Base-by-base conservation (phyloP, 2,113 vertebrate species). In the Strigops habroptila region DNA sequence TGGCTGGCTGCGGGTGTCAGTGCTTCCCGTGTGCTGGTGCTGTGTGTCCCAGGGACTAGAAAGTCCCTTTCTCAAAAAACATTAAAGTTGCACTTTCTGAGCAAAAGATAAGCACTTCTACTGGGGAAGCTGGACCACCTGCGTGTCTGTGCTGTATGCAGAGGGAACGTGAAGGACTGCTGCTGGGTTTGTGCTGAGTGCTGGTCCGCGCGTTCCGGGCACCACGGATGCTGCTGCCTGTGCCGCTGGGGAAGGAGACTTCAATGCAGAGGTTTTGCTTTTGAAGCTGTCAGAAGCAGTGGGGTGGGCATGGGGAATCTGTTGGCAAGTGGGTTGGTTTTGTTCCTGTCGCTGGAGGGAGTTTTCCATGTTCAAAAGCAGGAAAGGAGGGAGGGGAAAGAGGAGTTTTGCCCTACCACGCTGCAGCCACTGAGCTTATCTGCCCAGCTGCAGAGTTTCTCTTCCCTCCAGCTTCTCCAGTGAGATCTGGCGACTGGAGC, bases 201-300 rank as follows among this genome's bases (percentile, higher is more conserved):
- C 59, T 0, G 1, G 6, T 71, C 37, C n/a, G 41, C 15, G 8
- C 0, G 1, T 31, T 41, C 24, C 0, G 0, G 77, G 41, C 78
- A 73, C 55, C 0, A 1, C 0, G 2, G 18, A 27, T 74, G 83
- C 41, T 0, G 3, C 59, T 55, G 75, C n/a, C 68, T 62, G 57
- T 43, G 18, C 59, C 0, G 5, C 14, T 18, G 64, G 35, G 21
- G 14, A 59, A 51, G n/a, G 59, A 85, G 44, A 59, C 6, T 71
- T 79, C 52, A 90, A 79, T 74, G 73, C 90, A 93, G 69, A 65
- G 12, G 4, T 30, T 81, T 57, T 95, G 73, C 88, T 91, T 89
- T 83, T 90, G 92, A 88, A 95, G 86, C 57, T 70, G 64, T 52
- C 33, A 44, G 64, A 62, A 91, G 73, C 41, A 33, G 37, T 4